Conservation (phyloP, 1,140 invertebrate species). For the Platorchestia sp. region DNA sequence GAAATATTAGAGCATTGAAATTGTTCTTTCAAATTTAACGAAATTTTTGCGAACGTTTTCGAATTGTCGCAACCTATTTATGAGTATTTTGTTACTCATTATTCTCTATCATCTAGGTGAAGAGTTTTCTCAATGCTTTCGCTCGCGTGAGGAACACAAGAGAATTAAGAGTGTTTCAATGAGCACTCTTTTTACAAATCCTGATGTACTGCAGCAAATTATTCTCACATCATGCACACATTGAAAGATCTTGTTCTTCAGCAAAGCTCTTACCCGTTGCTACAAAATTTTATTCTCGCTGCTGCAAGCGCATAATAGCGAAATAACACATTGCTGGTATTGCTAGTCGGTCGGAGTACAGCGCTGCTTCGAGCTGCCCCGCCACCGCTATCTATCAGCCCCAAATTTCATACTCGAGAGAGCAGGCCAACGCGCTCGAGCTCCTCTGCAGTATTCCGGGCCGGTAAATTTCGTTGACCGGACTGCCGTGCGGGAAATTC, state of each 20-base stretch:
- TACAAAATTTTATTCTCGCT: not conserved
- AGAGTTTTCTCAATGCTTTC: not conserved
- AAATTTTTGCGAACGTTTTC: no score
- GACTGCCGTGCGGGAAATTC: slow-evolving; percentile 35
- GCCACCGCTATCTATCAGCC: slow-evolving; percentile 17
- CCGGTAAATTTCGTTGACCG: slow-evolving; percentile 34
- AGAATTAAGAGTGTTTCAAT: not conserved
- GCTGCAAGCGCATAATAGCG: not conserved
- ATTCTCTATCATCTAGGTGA: no score
- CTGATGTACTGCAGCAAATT: no score
- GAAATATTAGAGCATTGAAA: no score
- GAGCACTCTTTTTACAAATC: no score
- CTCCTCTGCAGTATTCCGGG: slow-evolving; percentile 14
- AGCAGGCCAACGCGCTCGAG: not conserved
- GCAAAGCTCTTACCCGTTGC: not conserved
- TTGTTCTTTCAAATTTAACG: no score
- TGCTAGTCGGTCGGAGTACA: not conserved
- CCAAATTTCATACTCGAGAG: slow-evolving; percentile 35
- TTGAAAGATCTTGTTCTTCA: no score
- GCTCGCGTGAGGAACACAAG: not conserved
- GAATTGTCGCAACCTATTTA: no score
- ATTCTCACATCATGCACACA: no score
- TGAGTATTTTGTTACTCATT: no score
- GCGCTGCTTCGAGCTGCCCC: not conserved
- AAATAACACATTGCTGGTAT: not conserved